phyloP scores from a whole-genome alignment of 1,140 invertebrate genomes.

The Nomia melanderi region DNA sequence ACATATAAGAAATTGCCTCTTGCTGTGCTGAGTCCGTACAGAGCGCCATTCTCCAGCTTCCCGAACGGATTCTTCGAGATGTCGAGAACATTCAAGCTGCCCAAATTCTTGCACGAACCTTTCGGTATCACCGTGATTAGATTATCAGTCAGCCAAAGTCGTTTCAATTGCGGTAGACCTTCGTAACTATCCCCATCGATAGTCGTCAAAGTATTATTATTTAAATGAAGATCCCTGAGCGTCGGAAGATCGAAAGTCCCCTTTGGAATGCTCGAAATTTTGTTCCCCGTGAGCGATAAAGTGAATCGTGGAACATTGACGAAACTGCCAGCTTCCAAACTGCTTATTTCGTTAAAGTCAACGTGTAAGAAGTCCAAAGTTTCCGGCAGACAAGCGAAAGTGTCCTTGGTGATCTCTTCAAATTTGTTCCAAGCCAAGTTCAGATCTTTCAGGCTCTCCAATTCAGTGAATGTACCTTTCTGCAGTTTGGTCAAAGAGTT shows the following conservation, averaged over 20 bases:
- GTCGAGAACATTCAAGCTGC: conserved; percentile 53
- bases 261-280: conserved; percentile 49
- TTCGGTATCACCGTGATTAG: conserved; percentile 53
- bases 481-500: conserved; percentile 53
- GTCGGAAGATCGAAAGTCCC: conserved; percentile 58
- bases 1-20: conserved; percentile 52
- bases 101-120: conserved; percentile 60
- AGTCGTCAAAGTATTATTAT: conserved; percentile 58
- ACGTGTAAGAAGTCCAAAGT: conserved; percentile 55
- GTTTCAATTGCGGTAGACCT: conserved; percentile 46
- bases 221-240: conserved; percentile 55
- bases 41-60: conserved; percentile 62
- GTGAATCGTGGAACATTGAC: conserved; percentile 48
- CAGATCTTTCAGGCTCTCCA: conserved; percentile 53
- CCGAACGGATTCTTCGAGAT: conserved; percentile 65
- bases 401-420: conserved; percentile 35
- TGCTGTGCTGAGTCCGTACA: conserved; percentile 59
- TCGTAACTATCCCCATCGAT: conserved; percentile 63
- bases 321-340: conserved; percentile 58
- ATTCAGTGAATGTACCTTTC: conserved; percentile 47
- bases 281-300: conserved; percentile 61
- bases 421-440: conserved; percentile 63
- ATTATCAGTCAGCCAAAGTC: conserved; percentile 59
- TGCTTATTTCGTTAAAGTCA: conserved; percentile 62
- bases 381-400: conserved; percentile 54